Base-by-base conservation (phyloP, 2,888 invertebrate genomes). In the Drosophila mimica region DNA sequence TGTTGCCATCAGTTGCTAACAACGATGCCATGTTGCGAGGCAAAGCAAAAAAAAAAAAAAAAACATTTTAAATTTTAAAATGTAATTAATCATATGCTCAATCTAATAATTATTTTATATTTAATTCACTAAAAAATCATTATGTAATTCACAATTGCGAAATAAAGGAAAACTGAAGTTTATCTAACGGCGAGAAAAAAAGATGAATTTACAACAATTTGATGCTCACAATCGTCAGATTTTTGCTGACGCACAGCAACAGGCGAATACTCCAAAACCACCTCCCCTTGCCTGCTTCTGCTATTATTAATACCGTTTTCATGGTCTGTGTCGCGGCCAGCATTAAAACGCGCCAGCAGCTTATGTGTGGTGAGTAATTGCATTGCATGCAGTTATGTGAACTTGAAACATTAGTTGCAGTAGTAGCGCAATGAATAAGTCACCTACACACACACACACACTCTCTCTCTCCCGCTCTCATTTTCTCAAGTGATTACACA, bases 341-440 rank as follows among this genome's bases (percentile, higher is more conserved):
- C 60, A 54, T 60, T n/a, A 48, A 63, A 63, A 38, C 48, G 30
- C 38, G 40, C 38, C 52, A 74, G 40, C 70, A 70, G 71, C 60
- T 61, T 70, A 68, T 56, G 34, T 58, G 40, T 71, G 53, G 46
- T 71, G 56, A 72, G 67, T 87, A 83, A 83, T 74, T 71, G 58
- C 31, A 67, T 79, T 77, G 89, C 88, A 77, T 85, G 89, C 76
- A 79, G 79, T 70, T 67, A 82, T 89, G 70, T 64, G 81, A 79
- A 86, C 79, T 87, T 82, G 82, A 79, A 79, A 51, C 36, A 58
- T 25, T 48, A 20, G 64, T 56, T 58, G 77, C 63, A 66, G 2
- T 6, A 62, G 76, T 20, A 52, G 54, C 31, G 65, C 43, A 69
- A 28, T 58, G 54, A 64, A 68, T 79, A 67, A 75, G 54, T 71